These are phyloP conservation scores for Lutraria rhynchaena DNA, from an alignment of 1,140 invertebrate species.

Conservation along the genomic window DNA sequence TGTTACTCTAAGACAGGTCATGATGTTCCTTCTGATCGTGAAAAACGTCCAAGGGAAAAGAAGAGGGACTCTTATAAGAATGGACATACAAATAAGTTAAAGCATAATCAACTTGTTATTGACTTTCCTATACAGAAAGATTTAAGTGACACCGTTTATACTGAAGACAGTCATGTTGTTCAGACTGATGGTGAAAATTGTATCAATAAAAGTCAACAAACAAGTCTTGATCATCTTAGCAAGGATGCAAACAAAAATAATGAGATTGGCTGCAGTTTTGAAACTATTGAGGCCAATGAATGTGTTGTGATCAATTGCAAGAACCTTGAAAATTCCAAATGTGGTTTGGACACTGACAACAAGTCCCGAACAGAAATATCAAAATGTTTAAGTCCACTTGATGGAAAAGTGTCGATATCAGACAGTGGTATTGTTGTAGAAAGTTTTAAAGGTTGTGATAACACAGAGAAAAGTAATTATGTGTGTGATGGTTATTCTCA, in stretches of 20 bases:
- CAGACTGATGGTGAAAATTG: slow-evolving; percentile 13
- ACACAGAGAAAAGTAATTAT: background rate
- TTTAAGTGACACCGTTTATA: slow-evolving; percentile 49
- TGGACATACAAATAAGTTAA: slow-evolving; percentile 55
- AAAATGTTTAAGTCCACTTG: slow-evolving; percentile 15
- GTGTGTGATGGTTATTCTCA: slow-evolving; percentile 46
- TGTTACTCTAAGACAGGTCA: slow-evolving; percentile 71
- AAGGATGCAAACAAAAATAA: slow-evolving; percentile 40
- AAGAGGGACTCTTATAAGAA: slow-evolving; percentile 56
- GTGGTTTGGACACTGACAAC: background rate
- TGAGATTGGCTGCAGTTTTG: slow-evolving; percentile 11
- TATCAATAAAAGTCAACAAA: slow-evolving; percentile 49
- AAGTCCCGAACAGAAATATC: background rate
- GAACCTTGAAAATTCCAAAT: background rate
- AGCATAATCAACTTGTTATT: slow-evolving; percentile 55
- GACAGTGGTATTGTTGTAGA: slow-evolving; percentile 57
- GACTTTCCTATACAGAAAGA: slow-evolving; percentile 50
- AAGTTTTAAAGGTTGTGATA: slow-evolving; percentile 43
- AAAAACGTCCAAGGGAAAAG: slow-evolving; percentile 52
- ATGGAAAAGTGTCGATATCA: slow-evolving; percentile 40
- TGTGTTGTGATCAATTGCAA: slow-evolving; percentile 23
- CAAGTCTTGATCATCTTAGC: slow-evolving; percentile 45
- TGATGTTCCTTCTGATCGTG: slow-evolving; percentile 52
- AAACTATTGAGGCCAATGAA: slow-evolving; percentile 11
- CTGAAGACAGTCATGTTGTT: slow-evolving; percentile 47